Conservation (phyloP, 2,888 invertebrate genomes). For the Synanthedon formicaeformis region DNA sequence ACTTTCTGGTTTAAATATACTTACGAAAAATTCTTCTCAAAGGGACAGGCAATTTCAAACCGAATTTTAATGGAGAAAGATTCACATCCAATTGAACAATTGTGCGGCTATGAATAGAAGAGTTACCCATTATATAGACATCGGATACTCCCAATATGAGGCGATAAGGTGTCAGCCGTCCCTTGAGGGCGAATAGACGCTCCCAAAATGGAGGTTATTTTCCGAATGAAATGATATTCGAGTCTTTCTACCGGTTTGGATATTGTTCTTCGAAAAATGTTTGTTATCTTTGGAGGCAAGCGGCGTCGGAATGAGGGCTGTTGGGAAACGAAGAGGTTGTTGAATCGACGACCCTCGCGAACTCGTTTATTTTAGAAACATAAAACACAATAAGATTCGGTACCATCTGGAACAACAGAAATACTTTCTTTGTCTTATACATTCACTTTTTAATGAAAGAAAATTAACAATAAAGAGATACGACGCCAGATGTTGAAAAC, state of each 20-base stretch:
- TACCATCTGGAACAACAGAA: too few relatives aligned
- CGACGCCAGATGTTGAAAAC: too few relatives aligned
- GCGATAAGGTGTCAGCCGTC: neutral
- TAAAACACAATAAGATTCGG: too few relatives aligned
- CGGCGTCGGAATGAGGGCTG: neutral
- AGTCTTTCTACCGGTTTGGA: neutral
- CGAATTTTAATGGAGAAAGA: neutral
- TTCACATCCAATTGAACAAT: neutral
- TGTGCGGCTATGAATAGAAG: neutral
- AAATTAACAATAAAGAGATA: too few relatives aligned
- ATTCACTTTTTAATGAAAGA: too few relatives aligned
- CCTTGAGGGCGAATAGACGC: neutral
- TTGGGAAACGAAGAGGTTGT: neutral
- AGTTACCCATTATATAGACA: neutral
- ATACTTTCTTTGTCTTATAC: too few relatives aligned
- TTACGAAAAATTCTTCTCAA: too few relatives aligned
- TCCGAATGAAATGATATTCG: neutral
- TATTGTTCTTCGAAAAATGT: neutral
- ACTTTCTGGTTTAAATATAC: too few relatives aligned
- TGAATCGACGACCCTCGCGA: neutral
- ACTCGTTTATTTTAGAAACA: too few relatives aligned
- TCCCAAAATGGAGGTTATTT: neutral
- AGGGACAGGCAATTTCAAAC: too few relatives aligned
- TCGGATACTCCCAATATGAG: neutral
- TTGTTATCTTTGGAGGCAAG: neutral